Evolutionary conservation across 2,888 invertebrate genomes (phyloP).

Genomic region (Tribolium freemani): DNA sequence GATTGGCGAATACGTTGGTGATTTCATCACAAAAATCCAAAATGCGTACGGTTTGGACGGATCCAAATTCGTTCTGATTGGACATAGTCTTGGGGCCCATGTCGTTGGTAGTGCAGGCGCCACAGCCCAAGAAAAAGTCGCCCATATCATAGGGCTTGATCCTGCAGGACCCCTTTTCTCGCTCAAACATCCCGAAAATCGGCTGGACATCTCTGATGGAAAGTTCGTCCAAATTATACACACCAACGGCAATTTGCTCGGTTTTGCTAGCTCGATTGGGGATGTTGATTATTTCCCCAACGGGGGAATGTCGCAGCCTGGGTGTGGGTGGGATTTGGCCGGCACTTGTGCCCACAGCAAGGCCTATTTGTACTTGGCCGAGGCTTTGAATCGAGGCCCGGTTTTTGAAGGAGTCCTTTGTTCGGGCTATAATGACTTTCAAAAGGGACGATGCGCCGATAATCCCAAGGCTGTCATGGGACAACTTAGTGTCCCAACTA

Average conservation of each 20-base stretch:
- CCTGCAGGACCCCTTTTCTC: constrained; percentile 61
- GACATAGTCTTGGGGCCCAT: constrained; percentile 61
- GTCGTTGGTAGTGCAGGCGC: constrained; percentile 58
- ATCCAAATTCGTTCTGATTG: constrained; percentile 52
- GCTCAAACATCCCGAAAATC: constrained; percentile 51
- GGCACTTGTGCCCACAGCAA: constrained; percentile 67
- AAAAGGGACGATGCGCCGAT: constrained; percentile 41
- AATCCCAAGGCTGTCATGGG: constrained; percentile 46
- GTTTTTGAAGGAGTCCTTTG: constrained; percentile 47
- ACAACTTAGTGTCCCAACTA: constrained; percentile 39
- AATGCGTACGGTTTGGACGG: constrained; percentile 47
- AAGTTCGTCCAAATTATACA: constrained; percentile 63
- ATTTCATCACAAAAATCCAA: constrained; percentile 54
- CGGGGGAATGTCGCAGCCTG: constrained; percentile 62
- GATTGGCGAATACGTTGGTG: constrained; percentile 54
- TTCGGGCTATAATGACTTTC: constrained; percentile 37
- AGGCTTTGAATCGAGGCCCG: constrained; percentile 61
- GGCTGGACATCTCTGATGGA: constrained; percentile 61
- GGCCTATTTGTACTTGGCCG: constrained; percentile 67
- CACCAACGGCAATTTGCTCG: constrained; percentile 54
- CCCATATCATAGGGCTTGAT: constrained; percentile 62
- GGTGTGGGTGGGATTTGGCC: constrained; percentile 59
- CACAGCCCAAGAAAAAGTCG: constrained; percentile 47
- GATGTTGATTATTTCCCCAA: constrained; percentile 64
- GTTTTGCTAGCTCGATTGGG: constrained; percentile 55